Evolutionary conservation across 2,113 vertebrate genomes (phyloP).

Genomic region (Apodemus sylvaticus): DNA sequence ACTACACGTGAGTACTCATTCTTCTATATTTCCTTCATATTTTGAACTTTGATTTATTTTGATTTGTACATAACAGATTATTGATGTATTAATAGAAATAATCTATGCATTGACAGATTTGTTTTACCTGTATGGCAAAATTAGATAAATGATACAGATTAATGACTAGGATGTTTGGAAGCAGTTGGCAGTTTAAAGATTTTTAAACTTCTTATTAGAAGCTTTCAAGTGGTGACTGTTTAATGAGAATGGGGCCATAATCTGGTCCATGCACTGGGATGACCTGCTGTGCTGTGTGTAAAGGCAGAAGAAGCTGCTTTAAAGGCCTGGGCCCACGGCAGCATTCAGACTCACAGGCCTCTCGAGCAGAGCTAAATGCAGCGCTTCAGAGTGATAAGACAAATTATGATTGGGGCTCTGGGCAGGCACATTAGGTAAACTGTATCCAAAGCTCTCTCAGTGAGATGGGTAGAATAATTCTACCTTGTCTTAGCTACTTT

Average conservation of each 20-base stretch:
- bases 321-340: not conserved
- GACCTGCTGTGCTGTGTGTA: not conserved
- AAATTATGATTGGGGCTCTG: not conserved
- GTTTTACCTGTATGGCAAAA: not conserved
- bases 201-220: not conserved
- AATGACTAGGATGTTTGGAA: not conserved
- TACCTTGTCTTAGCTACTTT: not conserved
- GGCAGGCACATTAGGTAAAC: not conserved
- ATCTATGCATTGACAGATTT: not conserved
- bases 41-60: not conserved
- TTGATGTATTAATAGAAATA: not conserved
- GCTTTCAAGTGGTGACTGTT: not conserved
- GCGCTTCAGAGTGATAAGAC: not conserved
- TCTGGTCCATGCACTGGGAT: not conserved
- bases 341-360: not conserved
- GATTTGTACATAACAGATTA: not conserved
- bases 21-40: not conserved
- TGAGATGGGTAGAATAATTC: not conserved
- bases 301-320: conserved; percentile 4
- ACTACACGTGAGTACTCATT: not conserved
- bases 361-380: not conserved
- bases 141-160: not conserved
- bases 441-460: not conserved
- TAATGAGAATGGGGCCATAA: not conserved
- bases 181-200: not conserved